Evolutionary conservation across 2,113 vertebrate genomes (phyloP).

Genomic region (Seriola rivoliana): DNA sequence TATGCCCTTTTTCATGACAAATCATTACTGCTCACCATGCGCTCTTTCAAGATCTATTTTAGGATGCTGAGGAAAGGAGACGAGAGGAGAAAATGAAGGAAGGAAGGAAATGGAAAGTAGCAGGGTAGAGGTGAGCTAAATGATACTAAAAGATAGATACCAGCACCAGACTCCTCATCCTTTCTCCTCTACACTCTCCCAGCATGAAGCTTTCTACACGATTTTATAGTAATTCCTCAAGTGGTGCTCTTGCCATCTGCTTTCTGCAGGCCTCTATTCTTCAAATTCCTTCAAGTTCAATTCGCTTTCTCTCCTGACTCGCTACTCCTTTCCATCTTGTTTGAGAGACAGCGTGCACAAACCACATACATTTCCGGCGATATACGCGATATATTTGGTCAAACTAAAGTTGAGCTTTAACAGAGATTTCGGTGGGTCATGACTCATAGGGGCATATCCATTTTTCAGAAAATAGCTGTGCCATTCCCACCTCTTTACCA

Average conservation of each 20-base stretch:
- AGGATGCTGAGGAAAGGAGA: slow-evolving; percentile 20
- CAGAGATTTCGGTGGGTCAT: background rate
- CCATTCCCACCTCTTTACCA: slow-evolving; percentile 11
- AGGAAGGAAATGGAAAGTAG: slow-evolving; percentile 7
- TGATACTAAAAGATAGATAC: slow-evolving; percentile 14
- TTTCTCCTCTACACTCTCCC: background rate
- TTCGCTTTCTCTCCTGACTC: slow-evolving; percentile 4
- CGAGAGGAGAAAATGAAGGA: background rate
- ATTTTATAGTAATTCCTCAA: background rate
- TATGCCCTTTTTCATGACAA: slow-evolving; percentile 48
- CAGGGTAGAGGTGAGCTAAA: slow-evolving; percentile 22
- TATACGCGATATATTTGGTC: background rate
- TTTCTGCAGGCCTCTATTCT: background rate
- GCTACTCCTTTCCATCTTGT: background rate
- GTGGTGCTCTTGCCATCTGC: slow-evolving; percentile 1
- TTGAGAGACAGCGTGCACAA: background rate
- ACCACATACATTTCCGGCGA: slow-evolving; percentile 3
- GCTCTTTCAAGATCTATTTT: slow-evolving; percentile 32
- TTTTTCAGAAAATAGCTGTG: slow-evolving; percentile 25
- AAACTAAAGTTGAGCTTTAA: background rate
- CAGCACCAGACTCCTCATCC: background rate
- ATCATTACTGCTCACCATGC: slow-evolving; percentile 36
- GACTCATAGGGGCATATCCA: slow-evolving; percentile 8
- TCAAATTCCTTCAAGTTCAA: background rate
- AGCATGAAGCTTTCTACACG: background rate